Conservation (phyloP, 2,888 invertebrate species). For the Drosophila kanekoi region DNA sequence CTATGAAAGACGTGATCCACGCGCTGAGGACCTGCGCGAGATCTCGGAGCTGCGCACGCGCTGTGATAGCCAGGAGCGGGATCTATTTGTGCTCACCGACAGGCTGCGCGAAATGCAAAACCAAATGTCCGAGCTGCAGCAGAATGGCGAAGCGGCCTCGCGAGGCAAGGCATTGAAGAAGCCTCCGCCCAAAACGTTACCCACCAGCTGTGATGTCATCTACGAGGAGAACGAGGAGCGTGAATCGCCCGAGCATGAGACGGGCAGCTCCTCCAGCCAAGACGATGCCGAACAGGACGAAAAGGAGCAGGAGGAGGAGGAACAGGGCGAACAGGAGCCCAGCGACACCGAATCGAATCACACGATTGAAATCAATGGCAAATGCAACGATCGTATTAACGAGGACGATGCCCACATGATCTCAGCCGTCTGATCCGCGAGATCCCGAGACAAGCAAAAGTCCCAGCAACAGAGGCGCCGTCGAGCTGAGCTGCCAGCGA, state of each 20-base stretch:
- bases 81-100: conserved; percentile 87
- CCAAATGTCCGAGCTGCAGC: conserved; percentile 83
- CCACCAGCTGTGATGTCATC: conserved; percentile 85
- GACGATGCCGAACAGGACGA: conserved; percentile 39
- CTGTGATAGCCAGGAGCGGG: conserved; percentile 87
- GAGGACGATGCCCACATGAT: conserved; percentile 81
- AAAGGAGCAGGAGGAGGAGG: conserved; percentile 35
- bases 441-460: too few species aligned
- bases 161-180: conserved; percentile 75
- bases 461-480: conserved; percentile 6
- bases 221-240: conserved; percentile 85
- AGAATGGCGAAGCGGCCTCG: conserved; percentile 49
- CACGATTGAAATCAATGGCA: conserved; percentile 65
- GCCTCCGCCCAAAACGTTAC: conserved; percentile 83
- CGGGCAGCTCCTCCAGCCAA: conserved; percentile 35
- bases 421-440: conserved; percentile 72
- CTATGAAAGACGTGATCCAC: conserved; percentile 87
- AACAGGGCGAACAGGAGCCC: conserved; percentile 58
- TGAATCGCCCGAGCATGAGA: conserved; percentile 71
- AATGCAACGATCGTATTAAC: conserved; percentile 65
- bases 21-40: conserved; percentile 86
- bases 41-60: conserved; percentile 86
- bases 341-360: conserved; percentile 71
- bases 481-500: conserved; percentile 6
- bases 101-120: conserved; percentile 87